phyloP scores from a whole-genome alignment of 2,797 vertebrate species.

The Heteromormyrus szaboi region DNA sequence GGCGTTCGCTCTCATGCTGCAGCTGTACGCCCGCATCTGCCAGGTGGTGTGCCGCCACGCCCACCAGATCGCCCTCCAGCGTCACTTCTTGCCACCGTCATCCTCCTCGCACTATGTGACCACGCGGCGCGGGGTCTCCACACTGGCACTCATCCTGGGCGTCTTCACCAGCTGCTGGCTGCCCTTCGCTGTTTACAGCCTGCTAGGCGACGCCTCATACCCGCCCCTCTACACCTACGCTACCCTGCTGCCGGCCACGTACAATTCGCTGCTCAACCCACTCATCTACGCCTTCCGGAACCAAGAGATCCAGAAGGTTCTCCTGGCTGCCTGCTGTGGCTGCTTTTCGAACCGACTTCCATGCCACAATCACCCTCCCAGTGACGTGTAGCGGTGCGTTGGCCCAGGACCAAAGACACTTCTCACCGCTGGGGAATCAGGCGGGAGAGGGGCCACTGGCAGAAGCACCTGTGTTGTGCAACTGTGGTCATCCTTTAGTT shows the following conservation, averaged over 20 bases:
- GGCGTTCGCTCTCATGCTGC: constrained; percentile 75
- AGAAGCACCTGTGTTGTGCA: not conserved
- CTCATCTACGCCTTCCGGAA: constrained; percentile 88
- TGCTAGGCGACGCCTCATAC: constrained; percentile 73
- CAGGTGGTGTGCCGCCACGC: constrained; percentile 77
- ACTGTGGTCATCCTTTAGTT: not conserved
- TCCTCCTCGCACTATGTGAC: constrained; percentile 67
- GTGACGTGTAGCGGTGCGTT: constrained; percentile 67
- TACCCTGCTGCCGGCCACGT: constrained; percentile 83
- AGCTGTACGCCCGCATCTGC: constrained; percentile 86
- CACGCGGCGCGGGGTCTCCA: constrained; percentile 77
- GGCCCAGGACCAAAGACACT: not conserved
- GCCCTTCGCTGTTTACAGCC: constrained; percentile 84
- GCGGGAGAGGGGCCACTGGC: not conserved
- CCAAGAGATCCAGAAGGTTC: constrained; percentile 84
- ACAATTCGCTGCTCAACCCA: constrained; percentile 85
- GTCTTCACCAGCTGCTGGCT: constrained; percentile 89
- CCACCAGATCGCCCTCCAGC: constrained; percentile 87
- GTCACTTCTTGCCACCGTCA: constrained; percentile 73
- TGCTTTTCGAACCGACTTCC: constrained; percentile 56
- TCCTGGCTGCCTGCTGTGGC: constrained; percentile 77
- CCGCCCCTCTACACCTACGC: constrained; percentile 76
- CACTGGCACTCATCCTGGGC: constrained; percentile 75
- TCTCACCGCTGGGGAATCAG: not conserved
- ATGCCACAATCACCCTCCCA: constrained; percentile 70